Percentiles rank a stretch among this genome's conserved stretches.
These are phyloP conservation scores for Catostylus mosaicus DNA, from an alignment of 30 jellyfish, hydroid and myxozoan species.

Conservation along the genomic window DNA sequence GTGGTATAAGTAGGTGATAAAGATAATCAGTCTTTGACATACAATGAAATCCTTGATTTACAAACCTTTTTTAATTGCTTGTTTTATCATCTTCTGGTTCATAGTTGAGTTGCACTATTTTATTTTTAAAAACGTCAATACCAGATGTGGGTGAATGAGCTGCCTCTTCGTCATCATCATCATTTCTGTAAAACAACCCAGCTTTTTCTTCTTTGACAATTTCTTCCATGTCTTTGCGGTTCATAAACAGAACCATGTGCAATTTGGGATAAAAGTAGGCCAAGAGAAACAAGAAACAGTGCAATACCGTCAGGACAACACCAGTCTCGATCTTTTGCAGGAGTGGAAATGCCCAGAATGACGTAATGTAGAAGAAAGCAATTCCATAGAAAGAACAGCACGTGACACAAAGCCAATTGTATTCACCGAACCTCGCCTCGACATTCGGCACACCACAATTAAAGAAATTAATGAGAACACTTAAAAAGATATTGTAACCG, in stretches of 20 bases:
- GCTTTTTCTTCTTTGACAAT: constrained; percentile 39
- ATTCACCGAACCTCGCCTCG: constrained; percentile 83
- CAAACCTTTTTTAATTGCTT: not conserved
- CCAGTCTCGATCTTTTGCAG: constrained; percentile 65
- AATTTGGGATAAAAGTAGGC: constrained; percentile 82
- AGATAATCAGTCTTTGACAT: too few species aligned
- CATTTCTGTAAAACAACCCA: constrained; percentile 16
- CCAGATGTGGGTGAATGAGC: constrained; percentile 49
- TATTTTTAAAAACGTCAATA: constrained; percentile 48
- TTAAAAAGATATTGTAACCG: constrained; percentile 62
- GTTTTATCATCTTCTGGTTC: constrained; percentile 37
- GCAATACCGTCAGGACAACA: constrained; percentile 69
- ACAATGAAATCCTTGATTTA: too few species aligned
- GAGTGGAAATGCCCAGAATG: constrained; percentile 65
- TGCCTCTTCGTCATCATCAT: constrained; percentile 55
- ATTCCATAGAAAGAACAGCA: constrained; percentile 62
- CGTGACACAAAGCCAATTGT: constrained; percentile 76
- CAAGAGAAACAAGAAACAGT: constrained; percentile 48
- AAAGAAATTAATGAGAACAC: constrained; percentile 77
- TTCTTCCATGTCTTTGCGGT: constrained; percentile 46
- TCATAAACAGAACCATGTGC: constrained; percentile 74
- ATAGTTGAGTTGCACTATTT: constrained; percentile 31
- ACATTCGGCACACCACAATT: constrained; percentile 90
- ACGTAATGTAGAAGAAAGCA: constrained; percentile 64
- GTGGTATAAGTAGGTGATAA: too few species aligned